Evolutionary conservation across 2,113 vertebrate species (phyloP), one percentile per base, ranked within the genome.

Genomic region (Porphyrio hochstetteri): DNA sequence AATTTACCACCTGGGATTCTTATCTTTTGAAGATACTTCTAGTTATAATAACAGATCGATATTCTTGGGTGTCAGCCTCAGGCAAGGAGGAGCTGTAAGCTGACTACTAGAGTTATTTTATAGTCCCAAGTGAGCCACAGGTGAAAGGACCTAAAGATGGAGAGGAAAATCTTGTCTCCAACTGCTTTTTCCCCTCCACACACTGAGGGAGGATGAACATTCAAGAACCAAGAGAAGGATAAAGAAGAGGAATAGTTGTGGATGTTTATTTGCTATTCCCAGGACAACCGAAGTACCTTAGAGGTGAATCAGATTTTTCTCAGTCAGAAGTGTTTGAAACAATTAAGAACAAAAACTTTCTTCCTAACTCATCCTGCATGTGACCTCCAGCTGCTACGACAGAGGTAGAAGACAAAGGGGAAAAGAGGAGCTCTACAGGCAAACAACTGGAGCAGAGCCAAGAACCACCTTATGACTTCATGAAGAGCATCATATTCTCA

Each of bases 1-100:
- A 91, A 96, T 92, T 91, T 93, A 86, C 80, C 88, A 92, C 72
- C 80, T 84, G 86, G 80, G 60, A 94, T 60, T 82, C 74, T 35
- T 79, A 24, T 59, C 83, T 84, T 88, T 69, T 88, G 61, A 92
- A 95, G 61, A 71, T 29, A 60, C 15, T 84, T 56, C 88, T 83
- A 16, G 72, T 94, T 96, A 68, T 53, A 81, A 11, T 5, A 86
- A 48, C 0, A 53, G 21, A 86, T 80, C 68, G 82, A 10, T 29
- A 64, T 56, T 61, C 60, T 16, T 64, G 48, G 50, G 76, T 86
- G 71, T 35, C 64, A 78, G 42, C 78, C 83, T 68, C 56, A 35
- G 86, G 86, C 60, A 90, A 69, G 46, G 15, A 78, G 56, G 35
- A 93, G 48, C 31, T 88, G 67, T 50, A 59, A 87, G 72, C 42